Base-by-base conservation (phyloP, 2,888 invertebrate species). In the Taphrorychus bicolor region DNA sequence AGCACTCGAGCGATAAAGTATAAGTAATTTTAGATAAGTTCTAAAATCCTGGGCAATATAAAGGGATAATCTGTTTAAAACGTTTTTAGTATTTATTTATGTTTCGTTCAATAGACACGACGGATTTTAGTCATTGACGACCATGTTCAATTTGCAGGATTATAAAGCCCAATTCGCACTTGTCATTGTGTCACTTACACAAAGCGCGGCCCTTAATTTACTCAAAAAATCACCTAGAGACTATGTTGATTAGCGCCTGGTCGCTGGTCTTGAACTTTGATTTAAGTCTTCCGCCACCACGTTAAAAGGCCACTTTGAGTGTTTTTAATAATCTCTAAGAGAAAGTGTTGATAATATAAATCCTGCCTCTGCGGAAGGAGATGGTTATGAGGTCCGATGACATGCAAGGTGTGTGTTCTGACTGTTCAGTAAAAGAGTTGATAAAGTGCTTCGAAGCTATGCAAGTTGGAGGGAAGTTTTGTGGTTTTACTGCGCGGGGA, bases 391-490 rank as follows among this genome's bases (percentile, higher is more conserved):
- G 19, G 21, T 5, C 49, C n/a, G n/a, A n/a, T 19, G 49, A 49
- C 2, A 3, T 18, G 11, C 4, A 18, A 18, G 11, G 19, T 49
- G 16, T 5, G 18, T 17, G 49, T 17, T 11, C 3, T 1, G 53
- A n/a, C 16, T 40, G 32, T 23, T 23, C 59, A 32, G 59, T 59
- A 11, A 59, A 49, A 24, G 49, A 59, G n/a, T 19, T 59, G 16
- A 49, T 59, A 19, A 23, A 49, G 16, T 24, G 49, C 19, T 59
- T 59, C 18, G 59, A 59, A 59, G 17, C 49, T 16, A 49, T 59
- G 59, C 5, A 18, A 21, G 17, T 45, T 45, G 58, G 23, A 11
- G 9, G 22, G 9, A 5, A 40, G 16, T 9, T 4, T 2, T 16
- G 17, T 1, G 41, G 14, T 4, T 1, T 56, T 22, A 21, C 21